phyloP scores from a whole-genome alignment of 2,113 vertebrate genomes.

The Chaenogobius annularis region DNA sequence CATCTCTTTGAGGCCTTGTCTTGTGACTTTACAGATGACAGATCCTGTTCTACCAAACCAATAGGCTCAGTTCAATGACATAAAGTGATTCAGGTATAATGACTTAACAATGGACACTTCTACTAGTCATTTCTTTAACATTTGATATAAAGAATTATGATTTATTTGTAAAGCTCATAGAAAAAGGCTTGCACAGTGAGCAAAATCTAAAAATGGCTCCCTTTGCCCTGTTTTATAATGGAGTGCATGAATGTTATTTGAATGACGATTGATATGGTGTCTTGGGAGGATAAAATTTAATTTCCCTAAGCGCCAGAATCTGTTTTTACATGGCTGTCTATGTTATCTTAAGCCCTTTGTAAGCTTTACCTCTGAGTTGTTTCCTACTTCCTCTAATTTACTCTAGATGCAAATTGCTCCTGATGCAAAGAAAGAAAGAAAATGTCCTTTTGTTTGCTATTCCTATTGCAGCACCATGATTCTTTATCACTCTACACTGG shows the following conservation, averaged over 20 bases:
- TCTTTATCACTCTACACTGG: background rate
- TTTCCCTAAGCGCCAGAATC: constrained; percentile 47
- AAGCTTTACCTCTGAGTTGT: constrained; percentile 36
- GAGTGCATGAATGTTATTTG: constrained; percentile 41
- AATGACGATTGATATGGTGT: constrained; percentile 58
- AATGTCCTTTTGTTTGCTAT: background rate
- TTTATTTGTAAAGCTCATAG: constrained; percentile 38
- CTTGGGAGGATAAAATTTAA: constrained; percentile 49
- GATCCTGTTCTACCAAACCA: constrained; percentile 27
- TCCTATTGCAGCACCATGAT: background rate
- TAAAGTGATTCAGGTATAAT: background rate
- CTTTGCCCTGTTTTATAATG: constrained; percentile 37
- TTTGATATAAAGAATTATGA: constrained; percentile 47
- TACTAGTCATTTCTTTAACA: constrained; percentile 24
- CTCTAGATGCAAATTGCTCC: background rate
- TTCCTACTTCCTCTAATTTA: constrained; percentile 21
- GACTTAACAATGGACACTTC: too few species aligned
- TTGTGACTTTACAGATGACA: constrained; percentile 48
- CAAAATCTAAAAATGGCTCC: constrained; percentile 49
- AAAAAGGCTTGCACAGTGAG: constrained; percentile 35
- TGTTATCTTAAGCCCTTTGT: constrained; percentile 52
- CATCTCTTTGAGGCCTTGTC: constrained; percentile 41
- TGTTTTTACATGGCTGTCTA: constrained; percentile 46
- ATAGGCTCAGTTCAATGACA: constrained; percentile 23
- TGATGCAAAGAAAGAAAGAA: too few species aligned